Percentiles rank a stretch among this genome's conserved stretches.
phyloP scores from a whole-genome alignment of 2,797 vertebrate genomes.

The Lagocephalus sceleratus region DNA sequence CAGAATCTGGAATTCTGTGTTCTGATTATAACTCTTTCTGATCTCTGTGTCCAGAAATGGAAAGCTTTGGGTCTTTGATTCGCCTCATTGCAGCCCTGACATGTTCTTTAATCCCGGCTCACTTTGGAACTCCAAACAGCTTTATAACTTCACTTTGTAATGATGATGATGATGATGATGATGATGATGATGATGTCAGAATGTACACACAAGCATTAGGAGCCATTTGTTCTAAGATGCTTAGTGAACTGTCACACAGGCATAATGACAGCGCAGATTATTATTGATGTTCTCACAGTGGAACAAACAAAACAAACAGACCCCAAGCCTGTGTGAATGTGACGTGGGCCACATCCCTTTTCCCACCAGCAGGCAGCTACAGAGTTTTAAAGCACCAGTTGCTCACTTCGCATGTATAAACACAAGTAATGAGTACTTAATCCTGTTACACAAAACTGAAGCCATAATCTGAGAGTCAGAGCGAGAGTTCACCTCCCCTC shows the following conservation, averaged over 20 bases:
- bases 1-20: no score
- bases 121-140: neutral
- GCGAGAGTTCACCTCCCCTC: no score
- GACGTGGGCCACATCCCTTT: neutral
- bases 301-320: slow-evolving; percentile 17
- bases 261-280: neutral
- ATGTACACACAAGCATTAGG: neutral
- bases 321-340: neutral
- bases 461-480: no score
- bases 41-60: neutral
- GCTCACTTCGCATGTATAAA: no score
- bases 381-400: no score
- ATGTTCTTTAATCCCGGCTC: no score
- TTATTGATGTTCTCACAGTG: neutral
- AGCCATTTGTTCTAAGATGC: slow-evolving; percentile 16
- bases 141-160: neutral
- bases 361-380: neutral
- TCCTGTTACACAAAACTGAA: no score
- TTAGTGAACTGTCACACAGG: neutral
- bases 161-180: neutral
- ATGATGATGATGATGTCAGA: neutral
- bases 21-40: neutral
- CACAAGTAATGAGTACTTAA: no score
- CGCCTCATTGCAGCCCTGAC: neutral
- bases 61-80: neutral